Percentiles rank a stretch among this genome's conserved stretches.
phyloP scores from a whole-genome alignment of 2,113 vertebrate genomes.

The Perognathus longimembris region DNA sequence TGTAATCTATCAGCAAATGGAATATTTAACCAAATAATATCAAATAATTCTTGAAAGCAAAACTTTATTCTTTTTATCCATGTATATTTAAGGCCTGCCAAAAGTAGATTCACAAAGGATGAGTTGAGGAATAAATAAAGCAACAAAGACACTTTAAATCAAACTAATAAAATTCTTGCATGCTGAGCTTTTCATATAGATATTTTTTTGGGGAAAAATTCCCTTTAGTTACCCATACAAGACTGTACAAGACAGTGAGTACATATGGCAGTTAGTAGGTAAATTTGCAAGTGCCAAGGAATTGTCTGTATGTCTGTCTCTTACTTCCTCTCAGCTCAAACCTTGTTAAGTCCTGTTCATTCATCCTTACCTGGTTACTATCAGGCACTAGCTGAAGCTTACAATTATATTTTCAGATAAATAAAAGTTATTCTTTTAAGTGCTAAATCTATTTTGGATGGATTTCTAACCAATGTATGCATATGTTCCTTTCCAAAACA shows the following conservation, averaged over 20 bases:
- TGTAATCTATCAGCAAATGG: background rate
- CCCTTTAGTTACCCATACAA: background rate
- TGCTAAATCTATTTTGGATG: conserved; percentile 36
- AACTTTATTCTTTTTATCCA: background rate
- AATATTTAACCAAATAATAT: background rate
- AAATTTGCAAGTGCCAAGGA: background rate
- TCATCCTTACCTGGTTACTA: background rate
- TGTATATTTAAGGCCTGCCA: background rate
- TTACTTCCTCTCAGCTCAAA: background rate
- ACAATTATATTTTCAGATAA: conserved; percentile 1
- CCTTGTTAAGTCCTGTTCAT: background rate
- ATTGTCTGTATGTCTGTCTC: background rate
- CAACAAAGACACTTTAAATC: background rate
- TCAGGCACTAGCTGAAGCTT: background rate
- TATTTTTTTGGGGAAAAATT: background rate
- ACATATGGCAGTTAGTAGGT: background rate
- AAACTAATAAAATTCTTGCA: background rate
- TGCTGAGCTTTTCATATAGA: conserved; percentile 6
- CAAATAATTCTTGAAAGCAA: background rate
- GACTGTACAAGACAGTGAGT: background rate
- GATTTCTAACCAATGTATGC: conserved; percentile 37
- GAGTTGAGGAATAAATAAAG: background rate
- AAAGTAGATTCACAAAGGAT: background rate
- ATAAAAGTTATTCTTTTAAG: background rate
- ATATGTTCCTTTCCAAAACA: conserved; percentile 17